Conservation (phyloP, 2,888 invertebrate genomes). For the Drosophila tripunctata region DNA sequence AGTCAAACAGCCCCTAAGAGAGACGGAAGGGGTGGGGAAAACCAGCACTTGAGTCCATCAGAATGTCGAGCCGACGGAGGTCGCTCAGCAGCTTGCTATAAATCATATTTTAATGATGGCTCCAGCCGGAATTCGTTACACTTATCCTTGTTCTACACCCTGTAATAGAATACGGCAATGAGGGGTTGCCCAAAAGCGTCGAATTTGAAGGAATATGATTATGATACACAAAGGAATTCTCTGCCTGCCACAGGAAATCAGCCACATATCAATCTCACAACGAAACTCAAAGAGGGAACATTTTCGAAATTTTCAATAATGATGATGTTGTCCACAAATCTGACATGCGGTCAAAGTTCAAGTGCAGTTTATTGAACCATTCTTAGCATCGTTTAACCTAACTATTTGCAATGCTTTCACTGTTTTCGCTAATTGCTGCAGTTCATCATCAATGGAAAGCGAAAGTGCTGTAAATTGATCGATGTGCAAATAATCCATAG, state of each 20-base stretch:
- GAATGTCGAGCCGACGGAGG: conserved; percentile 42
- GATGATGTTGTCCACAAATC: conserved; percentile 17
- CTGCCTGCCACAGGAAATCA: conserved; percentile 42
- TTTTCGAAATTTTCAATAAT: conserved; percentile 38
- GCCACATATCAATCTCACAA: conserved; percentile 62
- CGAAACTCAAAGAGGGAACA: conserved; percentile 1
- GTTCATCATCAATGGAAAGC: conserved; percentile 33
- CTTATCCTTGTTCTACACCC: conserved; percentile 13
- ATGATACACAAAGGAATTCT: conserved; percentile 45
- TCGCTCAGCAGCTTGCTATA: conserved; percentile 49
- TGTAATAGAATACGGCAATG: conserved; percentile 62
- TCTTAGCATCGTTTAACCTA: conserved; percentile 4
- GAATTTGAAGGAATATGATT: conserved; percentile 10
- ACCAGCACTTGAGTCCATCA: conserved; percentile 48
- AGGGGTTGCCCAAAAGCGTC: not conserved
- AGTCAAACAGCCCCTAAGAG: conserved; percentile 41
- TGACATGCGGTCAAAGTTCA: conserved; percentile 47
- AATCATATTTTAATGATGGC: conserved; percentile 80
- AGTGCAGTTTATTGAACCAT: conserved; percentile 71
- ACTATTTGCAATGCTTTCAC: conserved; percentile 61
- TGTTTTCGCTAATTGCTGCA: conserved; percentile 62
- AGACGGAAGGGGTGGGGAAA: conserved; percentile 13
- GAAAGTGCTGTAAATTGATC: conserved; percentile 75
- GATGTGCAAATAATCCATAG: conserved; percentile 53
- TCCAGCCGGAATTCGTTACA: conserved; percentile 60